Evolutionary conservation across 2,888 invertebrate genomes (phyloP).

Genomic region (Calameuta filiformis): DNA sequence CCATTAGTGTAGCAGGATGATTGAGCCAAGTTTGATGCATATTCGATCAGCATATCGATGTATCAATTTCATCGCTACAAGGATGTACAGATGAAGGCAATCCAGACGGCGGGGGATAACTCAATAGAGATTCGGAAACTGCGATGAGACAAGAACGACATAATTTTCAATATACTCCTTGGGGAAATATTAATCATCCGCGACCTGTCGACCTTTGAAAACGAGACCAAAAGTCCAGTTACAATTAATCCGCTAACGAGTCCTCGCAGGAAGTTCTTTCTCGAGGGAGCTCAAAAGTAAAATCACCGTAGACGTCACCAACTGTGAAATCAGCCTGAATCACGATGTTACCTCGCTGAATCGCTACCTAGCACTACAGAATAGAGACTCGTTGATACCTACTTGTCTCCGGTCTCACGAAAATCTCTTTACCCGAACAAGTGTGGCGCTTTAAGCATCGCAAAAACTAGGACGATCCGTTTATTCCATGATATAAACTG

Average conservation of each 20-base stretch:
- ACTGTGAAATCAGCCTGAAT: background rate
- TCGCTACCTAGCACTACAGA: background rate
- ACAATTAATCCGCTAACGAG: background rate
- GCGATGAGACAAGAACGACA: background rate
- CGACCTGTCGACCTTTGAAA: background rate
- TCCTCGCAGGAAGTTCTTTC: background rate
- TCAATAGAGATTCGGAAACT: too few relatives aligned
- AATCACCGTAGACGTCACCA: background rate
- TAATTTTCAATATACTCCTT: background rate
- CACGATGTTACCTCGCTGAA: background rate
- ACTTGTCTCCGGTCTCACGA: background rate
- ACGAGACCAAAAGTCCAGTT: background rate
- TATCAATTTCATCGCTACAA: background rate
- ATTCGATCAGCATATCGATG: slow-evolving; percentile 5
- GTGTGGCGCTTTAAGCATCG: background rate
- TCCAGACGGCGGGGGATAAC: background rate
- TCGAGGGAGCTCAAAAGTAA: background rate
- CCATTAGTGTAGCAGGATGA: slow-evolving; percentile 31
- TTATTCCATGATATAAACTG: background rate
- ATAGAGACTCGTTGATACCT: background rate
- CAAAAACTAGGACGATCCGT: background rate
- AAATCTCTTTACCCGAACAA: background rate
- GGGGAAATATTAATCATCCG: background rate
- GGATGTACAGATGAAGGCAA: background rate
- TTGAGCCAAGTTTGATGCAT: slow-evolving; percentile 17